phyloP scores from a whole-genome alignment of 2,888 invertebrate species.

The Heliconius erato region DNA sequence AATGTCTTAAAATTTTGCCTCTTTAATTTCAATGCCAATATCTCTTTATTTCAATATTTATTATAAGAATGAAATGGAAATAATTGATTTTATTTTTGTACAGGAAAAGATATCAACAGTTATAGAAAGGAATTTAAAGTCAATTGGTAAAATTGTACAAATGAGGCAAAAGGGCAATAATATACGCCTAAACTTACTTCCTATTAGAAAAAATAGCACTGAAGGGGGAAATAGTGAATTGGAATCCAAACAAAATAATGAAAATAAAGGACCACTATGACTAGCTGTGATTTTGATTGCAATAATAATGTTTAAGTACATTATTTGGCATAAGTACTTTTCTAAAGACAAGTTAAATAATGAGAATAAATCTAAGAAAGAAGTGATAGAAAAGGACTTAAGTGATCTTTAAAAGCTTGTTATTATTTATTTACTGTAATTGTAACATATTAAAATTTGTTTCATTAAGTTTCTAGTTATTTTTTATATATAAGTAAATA shows the following conservation, averaged over 20 bases:
- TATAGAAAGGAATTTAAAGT: slow-evolving; percentile 84
- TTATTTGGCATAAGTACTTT: slow-evolving; percentile 66
- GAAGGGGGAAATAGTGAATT: slow-evolving; percentile 42
- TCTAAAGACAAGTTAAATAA: slow-evolving; percentile 47
- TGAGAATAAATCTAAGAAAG: slow-evolving; percentile 41
- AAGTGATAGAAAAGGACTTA: slow-evolving; percentile 38
- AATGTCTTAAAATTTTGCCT: background rate
- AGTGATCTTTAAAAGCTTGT: slow-evolving; percentile 39
- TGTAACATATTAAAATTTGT: background rate
- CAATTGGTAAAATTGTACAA: slow-evolving; percentile 86
- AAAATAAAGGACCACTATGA: slow-evolving; percentile 75
- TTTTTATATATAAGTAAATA: background rate
- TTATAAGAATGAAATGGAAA: background rate
- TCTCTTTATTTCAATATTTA: no score
- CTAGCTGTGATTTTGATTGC: slow-evolving; percentile 68
- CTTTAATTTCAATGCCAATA: no score
- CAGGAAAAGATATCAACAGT: slow-evolving; percentile 86
- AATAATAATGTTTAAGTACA: slow-evolving; percentile 70
- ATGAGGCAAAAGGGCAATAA: slow-evolving; percentile 87
- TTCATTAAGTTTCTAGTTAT: background rate
- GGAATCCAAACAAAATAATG: slow-evolving; percentile 54
- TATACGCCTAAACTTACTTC: slow-evolving; percentile 87
- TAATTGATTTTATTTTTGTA: slow-evolving; percentile 51
- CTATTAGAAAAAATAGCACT: slow-evolving; percentile 65
- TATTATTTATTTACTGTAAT: slow-evolving; percentile 19